A percentile compares a stretch with the other conserved stretches of the same genome.
Evolutionary conservation across 2,113 vertebrate species (phyloP).

Genomic region (Catharus bicknelli): DNA sequence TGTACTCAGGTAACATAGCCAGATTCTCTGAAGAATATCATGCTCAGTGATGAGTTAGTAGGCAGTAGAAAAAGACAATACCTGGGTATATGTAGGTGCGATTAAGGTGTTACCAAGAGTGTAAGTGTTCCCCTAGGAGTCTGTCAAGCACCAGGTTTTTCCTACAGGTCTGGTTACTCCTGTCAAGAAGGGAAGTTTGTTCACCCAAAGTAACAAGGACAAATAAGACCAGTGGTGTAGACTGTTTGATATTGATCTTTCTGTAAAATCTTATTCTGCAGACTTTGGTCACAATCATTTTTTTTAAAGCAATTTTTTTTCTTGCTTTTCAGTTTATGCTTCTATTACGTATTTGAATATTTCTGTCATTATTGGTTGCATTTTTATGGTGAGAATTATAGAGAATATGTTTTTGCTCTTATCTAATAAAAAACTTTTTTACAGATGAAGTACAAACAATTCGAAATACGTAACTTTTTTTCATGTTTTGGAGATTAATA

Average conservation of each 20-base stretch:
- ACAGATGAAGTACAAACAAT: not conserved
- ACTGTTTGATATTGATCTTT: not conserved
- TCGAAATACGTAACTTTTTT: rapidly evolving
- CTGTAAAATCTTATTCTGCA: not conserved
- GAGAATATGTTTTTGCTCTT: not conserved
- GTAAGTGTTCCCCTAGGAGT: not conserved
- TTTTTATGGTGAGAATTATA: not conserved
- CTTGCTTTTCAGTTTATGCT: not conserved
- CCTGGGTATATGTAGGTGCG: not conserved
- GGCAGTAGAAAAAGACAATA: not conserved
- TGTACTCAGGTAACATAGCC: not conserved
- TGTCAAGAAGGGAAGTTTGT: not conserved
- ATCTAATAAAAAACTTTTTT: not conserved
- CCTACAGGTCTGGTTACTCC: not conserved
- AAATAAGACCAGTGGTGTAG: not conserved
- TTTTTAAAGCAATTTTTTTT: not conserved
- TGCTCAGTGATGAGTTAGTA: not conserved
- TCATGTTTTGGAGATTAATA: not conserved
- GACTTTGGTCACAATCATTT: not conserved
- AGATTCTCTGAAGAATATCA: not conserved
- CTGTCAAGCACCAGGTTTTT: not conserved
- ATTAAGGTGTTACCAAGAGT: not conserved
- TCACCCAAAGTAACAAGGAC: not conserved
- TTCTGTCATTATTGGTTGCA: not conserved
- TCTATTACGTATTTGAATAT: not conserved